A percentile compares a stretch with the other conserved stretches of the same genome.
Evolutionary conservation across 2,113 vertebrate species (phyloP).

Genomic region (Poicephalus gulielmi): DNA sequence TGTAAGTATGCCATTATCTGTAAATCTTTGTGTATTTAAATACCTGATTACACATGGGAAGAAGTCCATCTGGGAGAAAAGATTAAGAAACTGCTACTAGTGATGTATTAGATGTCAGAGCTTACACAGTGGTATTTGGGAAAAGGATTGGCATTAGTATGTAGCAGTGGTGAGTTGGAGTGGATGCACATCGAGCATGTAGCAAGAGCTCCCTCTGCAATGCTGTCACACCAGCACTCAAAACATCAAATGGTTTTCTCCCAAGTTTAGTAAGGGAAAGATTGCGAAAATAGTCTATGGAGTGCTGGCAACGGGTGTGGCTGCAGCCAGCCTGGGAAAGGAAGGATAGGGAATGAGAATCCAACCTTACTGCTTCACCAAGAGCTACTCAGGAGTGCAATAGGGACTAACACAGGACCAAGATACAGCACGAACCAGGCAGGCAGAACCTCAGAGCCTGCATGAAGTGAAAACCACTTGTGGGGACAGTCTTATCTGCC

Average conservation of each 20-base stretch:
- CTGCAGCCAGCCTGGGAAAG: not conserved
- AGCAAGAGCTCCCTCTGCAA: fast-evolving
- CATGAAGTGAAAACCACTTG: not conserved
- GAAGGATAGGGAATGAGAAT: fast-evolving
- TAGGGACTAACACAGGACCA: not conserved
- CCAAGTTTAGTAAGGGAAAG: not conserved
- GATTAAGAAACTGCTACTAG: not conserved
- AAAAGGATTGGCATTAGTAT: not conserved
- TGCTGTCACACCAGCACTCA: fast-evolving
- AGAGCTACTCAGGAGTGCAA: not conserved
- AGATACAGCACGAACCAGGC: not conserved
- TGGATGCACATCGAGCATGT: fast-evolving
- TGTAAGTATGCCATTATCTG: not conserved
- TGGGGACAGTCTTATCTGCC: not conserved
- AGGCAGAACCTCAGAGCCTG: not conserved
- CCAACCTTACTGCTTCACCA: not conserved
- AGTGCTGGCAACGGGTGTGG: fast-evolving
- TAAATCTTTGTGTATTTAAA: not conserved
- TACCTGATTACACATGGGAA: not conserved
- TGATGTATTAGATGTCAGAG: not conserved
- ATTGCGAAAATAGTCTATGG: not conserved
- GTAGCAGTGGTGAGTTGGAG: not conserved
- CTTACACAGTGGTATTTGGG: not conserved
- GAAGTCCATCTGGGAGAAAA: not conserved
- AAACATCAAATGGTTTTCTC: not conserved